phyloP scores from a whole-genome alignment of 2,113 vertebrate species.

The Anolis carolinensis region DNA sequence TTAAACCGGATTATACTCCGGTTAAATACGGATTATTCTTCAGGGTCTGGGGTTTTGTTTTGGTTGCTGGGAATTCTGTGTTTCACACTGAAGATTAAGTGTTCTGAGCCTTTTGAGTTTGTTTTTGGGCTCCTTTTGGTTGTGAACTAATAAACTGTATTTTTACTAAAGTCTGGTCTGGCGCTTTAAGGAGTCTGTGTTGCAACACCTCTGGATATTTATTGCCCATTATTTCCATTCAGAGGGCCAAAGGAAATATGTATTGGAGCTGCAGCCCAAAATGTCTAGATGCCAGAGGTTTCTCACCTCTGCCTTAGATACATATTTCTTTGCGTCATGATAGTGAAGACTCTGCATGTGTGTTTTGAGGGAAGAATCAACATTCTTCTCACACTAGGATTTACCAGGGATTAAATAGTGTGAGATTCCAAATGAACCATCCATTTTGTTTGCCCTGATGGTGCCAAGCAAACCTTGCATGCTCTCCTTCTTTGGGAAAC shows the following conservation, averaged over 20 bases:
- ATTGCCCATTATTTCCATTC: not conserved
- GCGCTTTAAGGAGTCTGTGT: too few species aligned
- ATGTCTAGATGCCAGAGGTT: not conserved
- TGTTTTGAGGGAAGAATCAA: not conserved
- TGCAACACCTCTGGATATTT: too few species aligned
- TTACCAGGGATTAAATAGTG: not conserved
- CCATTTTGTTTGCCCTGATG: constrained; percentile 22
- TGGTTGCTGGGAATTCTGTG: too few species aligned
- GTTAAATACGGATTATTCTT: too few species aligned
- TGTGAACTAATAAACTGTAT: too few species aligned
- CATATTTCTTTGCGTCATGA: not conserved
- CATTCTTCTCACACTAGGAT: not conserved
- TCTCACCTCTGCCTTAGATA: not conserved
- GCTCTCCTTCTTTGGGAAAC: constrained; percentile 25
- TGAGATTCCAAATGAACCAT: constrained; percentile 27
- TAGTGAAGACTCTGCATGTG: not conserved
- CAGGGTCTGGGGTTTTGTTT: too few species aligned
- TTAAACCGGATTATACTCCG: too few species aligned
- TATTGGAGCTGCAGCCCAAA: not conserved
- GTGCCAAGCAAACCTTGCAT: constrained; percentile 11
- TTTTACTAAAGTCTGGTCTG: too few species aligned
- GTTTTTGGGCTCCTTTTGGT: too few species aligned
- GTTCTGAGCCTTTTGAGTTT: too few species aligned
- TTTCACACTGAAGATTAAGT: too few species aligned
- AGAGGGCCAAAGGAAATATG: not conserved